Conservation (phyloP, 2,113 vertebrate genomes). For the Micromys minutus region DNA sequence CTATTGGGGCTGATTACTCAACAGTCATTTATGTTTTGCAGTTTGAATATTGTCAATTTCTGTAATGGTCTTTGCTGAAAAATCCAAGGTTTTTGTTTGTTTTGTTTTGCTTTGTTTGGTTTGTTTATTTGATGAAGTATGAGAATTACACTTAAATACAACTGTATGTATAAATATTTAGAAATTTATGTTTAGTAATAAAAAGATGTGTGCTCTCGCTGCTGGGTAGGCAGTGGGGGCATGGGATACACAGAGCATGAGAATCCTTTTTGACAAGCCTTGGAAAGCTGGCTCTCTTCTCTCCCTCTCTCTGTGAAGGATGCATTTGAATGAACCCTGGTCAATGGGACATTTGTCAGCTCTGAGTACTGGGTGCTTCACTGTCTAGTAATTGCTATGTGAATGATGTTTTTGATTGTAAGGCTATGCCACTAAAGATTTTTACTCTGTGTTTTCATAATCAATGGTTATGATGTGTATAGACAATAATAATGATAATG, state of each 20-base stretch:
- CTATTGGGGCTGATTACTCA: background rate
- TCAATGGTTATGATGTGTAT: no score
- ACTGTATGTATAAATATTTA: background rate
- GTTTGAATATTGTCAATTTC: background rate
- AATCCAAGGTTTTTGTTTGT: no score
- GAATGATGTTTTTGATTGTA: no score
- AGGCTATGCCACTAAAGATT: no score
- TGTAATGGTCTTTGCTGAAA: background rate
- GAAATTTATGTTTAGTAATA: no score
- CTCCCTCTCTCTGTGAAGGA: constrained; percentile 64
- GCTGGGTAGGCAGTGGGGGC: no score
- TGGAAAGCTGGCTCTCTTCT: constrained; percentile 79
- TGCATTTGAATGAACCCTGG: constrained; percentile 82
- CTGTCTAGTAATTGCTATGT: constrained; percentile 81
- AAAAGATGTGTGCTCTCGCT: no score
- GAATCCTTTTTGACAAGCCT: constrained; percentile 87
- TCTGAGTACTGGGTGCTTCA: constrained; percentile 76
- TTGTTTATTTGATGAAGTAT: background rate
- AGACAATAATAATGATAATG: no score
- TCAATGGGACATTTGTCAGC: constrained; percentile 74
- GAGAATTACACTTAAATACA: background rate
- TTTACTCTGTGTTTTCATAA: no score
- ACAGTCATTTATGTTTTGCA: background rate
- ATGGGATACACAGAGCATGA: constrained; percentile 85
- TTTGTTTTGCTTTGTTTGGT: background rate